These are phyloP conservation scores for Macrophya annulata DNA, from an alignment of 2,888 invertebrate species.

Conservation along the genomic window DNA sequence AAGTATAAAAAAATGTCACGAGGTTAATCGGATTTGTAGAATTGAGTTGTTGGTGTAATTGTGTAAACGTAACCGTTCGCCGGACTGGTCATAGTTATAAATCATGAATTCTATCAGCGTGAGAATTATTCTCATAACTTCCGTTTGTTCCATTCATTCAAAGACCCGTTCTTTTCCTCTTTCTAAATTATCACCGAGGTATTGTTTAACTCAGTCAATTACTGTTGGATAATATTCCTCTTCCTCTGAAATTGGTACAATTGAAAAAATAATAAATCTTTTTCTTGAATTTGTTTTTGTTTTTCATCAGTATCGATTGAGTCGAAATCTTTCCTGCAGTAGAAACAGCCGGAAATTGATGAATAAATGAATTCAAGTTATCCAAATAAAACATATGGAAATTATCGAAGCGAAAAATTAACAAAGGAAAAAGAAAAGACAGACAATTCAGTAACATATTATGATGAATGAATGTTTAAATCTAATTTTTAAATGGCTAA, in stretches of 20 bases:
- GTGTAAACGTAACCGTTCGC: slow-evolving; percentile 7
- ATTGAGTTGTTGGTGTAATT: slow-evolving; percentile 22
- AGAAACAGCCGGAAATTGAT: background rate
- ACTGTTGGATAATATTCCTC: slow-evolving; percentile 19
- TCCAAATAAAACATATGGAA: background rate
- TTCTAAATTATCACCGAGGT: slow-evolving; percentile 5
- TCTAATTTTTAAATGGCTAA: background rate
- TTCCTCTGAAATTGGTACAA: background rate
- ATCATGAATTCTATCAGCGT: slow-evolving; percentile 45
- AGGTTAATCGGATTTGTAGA: background rate
- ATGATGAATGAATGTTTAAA: background rate
- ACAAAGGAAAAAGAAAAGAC: background rate
- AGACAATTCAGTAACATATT: background rate
- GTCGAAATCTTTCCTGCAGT: background rate
- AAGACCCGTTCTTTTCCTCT: background rate
- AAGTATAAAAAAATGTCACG: slow-evolving; percentile 10
- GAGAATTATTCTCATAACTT: slow-evolving; percentile 48
- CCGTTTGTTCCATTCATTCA: slow-evolving; percentile 43
- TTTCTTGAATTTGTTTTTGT: background rate
- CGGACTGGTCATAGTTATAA: slow-evolving; percentile 20
- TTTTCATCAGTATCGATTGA: background rate
- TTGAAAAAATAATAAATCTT: background rate
- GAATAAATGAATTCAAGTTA: background rate
- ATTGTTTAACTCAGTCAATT: slow-evolving; percentile 36
- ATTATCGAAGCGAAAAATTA: background rate